These are phyloP conservation scores for Neomonachus schauinslandi DNA, from an alignment of 2,113 vertebrate species.

Conservation along the genomic window DNA sequence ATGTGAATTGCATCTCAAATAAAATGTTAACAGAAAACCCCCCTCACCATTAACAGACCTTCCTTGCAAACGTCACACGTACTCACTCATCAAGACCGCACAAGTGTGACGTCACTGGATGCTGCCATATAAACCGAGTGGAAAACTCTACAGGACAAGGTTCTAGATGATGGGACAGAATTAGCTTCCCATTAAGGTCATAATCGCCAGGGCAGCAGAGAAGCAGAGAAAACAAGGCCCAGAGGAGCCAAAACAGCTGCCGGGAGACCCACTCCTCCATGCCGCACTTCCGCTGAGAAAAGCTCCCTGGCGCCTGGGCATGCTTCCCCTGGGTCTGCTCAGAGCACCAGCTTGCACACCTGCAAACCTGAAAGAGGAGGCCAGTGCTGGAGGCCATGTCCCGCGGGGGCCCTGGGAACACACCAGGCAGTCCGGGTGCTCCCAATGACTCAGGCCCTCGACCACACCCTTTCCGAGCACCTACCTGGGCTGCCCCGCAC, in stretches of 20 bases:
- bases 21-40: not conserved
- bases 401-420: too few species aligned
- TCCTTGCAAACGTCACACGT: accelerated
- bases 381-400: not conserved
- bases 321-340: too few species aligned
- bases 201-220: not conserved
- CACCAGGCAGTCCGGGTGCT: not conserved
- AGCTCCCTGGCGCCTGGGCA: not conserved
- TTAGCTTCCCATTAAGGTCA: not conserved
- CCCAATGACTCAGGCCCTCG: not conserved
- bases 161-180: too few species aligned
- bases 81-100: accelerated
- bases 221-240: not conserved
- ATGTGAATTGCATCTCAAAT: not conserved
- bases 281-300: not conserved
- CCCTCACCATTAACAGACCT: too few species aligned
- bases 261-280: not conserved
- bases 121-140: too few species aligned
- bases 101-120: not conserved
- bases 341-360: not conserved
- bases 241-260: not conserved
- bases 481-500: not conserved
- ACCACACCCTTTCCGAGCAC: not conserved
- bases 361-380: not conserved
- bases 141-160: not conserved